Evolutionary conservation across 2,888 invertebrate species (phyloP).

Genomic region (Melieria crassipennis): DNA sequence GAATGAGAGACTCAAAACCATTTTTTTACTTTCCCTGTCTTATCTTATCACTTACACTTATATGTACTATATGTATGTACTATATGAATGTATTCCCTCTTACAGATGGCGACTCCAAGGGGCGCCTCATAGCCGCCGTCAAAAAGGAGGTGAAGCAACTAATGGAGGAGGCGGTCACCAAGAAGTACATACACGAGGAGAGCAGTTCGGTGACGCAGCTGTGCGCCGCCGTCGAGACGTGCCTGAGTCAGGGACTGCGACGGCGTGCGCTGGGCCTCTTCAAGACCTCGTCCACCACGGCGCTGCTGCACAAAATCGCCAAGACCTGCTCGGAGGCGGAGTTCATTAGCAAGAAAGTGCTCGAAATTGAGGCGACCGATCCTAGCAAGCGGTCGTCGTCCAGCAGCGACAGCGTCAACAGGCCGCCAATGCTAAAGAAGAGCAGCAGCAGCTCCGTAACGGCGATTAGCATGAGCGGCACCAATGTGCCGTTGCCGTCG

Average conservation of each 20-base stretch:
- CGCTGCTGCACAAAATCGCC: conserved; percentile 89
- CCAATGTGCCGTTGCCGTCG: conserved; percentile 52
- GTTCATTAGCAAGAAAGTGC: conserved; percentile 79
- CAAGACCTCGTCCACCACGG: conserved; percentile 92
- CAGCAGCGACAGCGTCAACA: conserved; percentile 73
- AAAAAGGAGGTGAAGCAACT: conserved; percentile 95
- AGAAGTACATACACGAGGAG: conserved; percentile 93
- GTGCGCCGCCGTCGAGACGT: conserved; percentile 91
- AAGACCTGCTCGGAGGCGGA: conserved; percentile 83
- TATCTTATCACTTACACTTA: too few relatives aligned
- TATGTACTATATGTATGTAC: too few relatives aligned
- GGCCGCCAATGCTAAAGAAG: conserved; percentile 75
- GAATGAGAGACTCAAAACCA: too few relatives aligned
- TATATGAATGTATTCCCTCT: conserved; percentile 15
- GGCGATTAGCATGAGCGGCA: conserved; percentile 54
- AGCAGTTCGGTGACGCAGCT: conserved; percentile 89
- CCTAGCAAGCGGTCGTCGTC: conserved; percentile 74
- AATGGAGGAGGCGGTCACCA: conserved; percentile 96
- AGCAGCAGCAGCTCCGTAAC: conserved; percentile 70
- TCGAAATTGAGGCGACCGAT: conserved; percentile 78
- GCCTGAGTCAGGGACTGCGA: conserved; percentile 78
- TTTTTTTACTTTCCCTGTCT: too few relatives aligned
- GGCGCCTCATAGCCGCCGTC: conserved; percentile 80
- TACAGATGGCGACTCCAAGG: conserved; percentile 72
- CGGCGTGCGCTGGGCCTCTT: conserved; percentile 84